Conservation (phyloP, 2,797 vertebrate species). For the Alectoris magna region DNA sequence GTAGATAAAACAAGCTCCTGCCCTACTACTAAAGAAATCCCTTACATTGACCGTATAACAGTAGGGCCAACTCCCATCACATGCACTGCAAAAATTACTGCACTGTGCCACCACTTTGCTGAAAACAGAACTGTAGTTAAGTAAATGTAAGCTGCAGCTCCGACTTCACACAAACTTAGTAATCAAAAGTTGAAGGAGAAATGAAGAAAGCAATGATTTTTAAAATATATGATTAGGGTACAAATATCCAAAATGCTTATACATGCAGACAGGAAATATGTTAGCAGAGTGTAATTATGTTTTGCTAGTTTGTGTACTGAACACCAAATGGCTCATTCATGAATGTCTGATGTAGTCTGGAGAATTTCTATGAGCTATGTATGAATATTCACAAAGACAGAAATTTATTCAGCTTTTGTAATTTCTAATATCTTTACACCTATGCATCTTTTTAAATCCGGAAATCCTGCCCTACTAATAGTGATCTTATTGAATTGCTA, state of each 20-base stretch:
- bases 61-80: background rate
- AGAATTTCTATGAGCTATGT: background rate
- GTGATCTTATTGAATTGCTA: background rate
- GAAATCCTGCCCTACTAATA: background rate
- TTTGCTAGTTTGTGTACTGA: background rate
- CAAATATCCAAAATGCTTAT: conserved; percentile 9
- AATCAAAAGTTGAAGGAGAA: background rate
- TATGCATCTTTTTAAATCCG: background rate
- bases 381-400: background rate
- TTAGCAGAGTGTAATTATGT: conserved; percentile 17
- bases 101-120: background rate
- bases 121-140: background rate
- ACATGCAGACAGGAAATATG: background rate
- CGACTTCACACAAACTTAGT: background rate
- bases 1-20: background rate
- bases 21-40: background rate
- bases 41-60: background rate
- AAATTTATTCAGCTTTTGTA: background rate
- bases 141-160: background rate
- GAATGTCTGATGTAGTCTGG: conserved; percentile 3
- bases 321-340: background rate
- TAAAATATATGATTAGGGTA: background rate
- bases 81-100: background rate
- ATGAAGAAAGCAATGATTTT: background rate
- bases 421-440: background rate